phyloP scores from a whole-genome alignment of 2,113 vertebrate genomes.

The Lamprotornis superbus region DNA sequence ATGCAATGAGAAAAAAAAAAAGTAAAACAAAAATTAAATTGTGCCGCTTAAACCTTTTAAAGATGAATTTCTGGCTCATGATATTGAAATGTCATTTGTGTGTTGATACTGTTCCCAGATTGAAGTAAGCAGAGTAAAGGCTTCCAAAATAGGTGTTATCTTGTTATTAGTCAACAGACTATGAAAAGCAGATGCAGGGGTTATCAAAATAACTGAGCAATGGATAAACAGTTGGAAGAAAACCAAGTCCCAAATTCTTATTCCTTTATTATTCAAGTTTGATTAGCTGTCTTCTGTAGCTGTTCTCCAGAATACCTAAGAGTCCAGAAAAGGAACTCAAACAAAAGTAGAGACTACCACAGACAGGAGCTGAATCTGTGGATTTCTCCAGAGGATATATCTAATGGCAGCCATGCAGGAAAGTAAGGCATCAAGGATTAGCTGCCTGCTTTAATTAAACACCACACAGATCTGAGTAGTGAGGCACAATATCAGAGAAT shows the following conservation, averaged over 20 bases:
- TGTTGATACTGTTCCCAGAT: neutral
- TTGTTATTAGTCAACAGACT: neutral
- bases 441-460: neutral
- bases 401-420: neutral
- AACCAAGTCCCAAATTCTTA: neutral
- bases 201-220: neutral
- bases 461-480: neutral
- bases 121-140: neutral
- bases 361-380: neutral
- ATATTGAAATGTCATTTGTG: neutral
- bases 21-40: neutral
- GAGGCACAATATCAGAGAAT: neutral
- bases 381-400: neutral
- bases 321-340: neutral
- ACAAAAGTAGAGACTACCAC: neutral
- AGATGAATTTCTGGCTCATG: neutral
- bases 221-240: neutral
- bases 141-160: neutral
- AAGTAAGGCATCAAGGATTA: neutral
- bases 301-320: neutral
- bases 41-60: neutral
- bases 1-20: neutral
- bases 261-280: neutral
- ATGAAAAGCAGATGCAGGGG: neutral
- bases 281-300: neutral